phyloP scores from a whole-genome alignment of 2,113 vertebrate species.

The Hydrolagus affinis region DNA sequence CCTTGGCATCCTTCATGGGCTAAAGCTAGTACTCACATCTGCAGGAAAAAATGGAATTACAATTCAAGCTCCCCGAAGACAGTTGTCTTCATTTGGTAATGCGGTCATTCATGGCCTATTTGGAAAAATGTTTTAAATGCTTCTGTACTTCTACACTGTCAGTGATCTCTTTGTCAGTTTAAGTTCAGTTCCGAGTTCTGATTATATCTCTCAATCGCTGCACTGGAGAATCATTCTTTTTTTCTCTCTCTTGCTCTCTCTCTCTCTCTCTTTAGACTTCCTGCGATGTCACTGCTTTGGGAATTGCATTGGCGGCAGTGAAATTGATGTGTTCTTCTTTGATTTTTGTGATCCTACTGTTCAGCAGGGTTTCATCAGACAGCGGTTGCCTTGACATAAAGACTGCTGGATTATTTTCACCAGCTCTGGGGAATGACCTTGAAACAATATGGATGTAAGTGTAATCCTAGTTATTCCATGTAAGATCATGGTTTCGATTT shows the following conservation, averaged over 20 bases:
- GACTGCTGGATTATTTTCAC: not conserved
- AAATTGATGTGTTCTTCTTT: not conserved
- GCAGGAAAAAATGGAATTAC: conserved; percentile 1
- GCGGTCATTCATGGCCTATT: not conserved
- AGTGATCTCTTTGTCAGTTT: not conserved
- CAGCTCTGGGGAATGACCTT: not conserved
- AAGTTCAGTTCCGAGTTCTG: not conserved
- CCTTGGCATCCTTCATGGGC: not conserved
- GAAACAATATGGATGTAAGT: not conserved
- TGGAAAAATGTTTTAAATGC: not conserved
- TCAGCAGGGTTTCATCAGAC: not conserved
- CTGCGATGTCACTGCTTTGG: not conserved
- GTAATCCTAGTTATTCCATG: no score
- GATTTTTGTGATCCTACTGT: not conserved
- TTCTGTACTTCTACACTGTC: not conserved
- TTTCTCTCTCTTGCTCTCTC: no score
- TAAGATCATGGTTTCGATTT: not conserved
- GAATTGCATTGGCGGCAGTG: not conserved
- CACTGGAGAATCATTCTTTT: not conserved
- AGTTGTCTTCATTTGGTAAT: not conserved
- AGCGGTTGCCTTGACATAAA: not conserved
- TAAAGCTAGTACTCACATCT: conserved; percentile 7
- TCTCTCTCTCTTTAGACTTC: not conserved
- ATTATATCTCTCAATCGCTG: not conserved
- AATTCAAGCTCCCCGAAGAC: not conserved